phyloP scores from a whole-genome alignment of 2,113 vertebrate genomes.

The Gavialis gangeticus region DNA sequence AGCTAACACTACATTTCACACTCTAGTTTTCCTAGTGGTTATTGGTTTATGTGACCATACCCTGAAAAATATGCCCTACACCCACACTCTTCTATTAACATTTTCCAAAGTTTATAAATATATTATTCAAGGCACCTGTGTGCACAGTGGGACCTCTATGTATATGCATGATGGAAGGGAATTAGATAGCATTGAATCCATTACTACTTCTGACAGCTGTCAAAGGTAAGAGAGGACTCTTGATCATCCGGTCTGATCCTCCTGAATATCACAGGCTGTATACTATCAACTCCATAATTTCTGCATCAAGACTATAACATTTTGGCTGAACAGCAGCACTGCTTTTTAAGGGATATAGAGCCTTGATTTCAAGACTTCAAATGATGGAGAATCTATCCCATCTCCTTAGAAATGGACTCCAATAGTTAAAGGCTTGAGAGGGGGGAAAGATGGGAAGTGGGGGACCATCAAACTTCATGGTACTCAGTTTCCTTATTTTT shows the following conservation, averaged over 20 bases:
- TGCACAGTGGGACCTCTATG: background rate
- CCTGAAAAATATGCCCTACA: background rate
- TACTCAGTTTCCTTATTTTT: background rate
- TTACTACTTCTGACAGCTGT: background rate
- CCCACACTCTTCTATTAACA: background rate
- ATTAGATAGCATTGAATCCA: background rate
- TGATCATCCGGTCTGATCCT: background rate
- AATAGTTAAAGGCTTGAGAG: conserved; percentile 2
- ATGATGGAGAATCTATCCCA: background rate
- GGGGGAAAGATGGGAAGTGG: conserved; percentile 5
- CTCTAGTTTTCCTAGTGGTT: no score
- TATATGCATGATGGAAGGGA: background rate
- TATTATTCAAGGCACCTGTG: background rate
- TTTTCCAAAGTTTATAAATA: background rate
- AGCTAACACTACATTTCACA: no score
- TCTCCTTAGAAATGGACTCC: background rate
- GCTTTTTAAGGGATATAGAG: background rate
- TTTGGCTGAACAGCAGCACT: background rate
- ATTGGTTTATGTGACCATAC: no score
- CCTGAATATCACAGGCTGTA: background rate
- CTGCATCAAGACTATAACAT: background rate
- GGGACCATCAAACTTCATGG: background rate
- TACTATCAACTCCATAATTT: background rate
- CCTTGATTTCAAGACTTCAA: background rate
- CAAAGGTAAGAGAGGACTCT: background rate